Evolutionary conservation across 1,140 invertebrate species (phyloP).

Genomic region (Habropoda laboriosa): DNA sequence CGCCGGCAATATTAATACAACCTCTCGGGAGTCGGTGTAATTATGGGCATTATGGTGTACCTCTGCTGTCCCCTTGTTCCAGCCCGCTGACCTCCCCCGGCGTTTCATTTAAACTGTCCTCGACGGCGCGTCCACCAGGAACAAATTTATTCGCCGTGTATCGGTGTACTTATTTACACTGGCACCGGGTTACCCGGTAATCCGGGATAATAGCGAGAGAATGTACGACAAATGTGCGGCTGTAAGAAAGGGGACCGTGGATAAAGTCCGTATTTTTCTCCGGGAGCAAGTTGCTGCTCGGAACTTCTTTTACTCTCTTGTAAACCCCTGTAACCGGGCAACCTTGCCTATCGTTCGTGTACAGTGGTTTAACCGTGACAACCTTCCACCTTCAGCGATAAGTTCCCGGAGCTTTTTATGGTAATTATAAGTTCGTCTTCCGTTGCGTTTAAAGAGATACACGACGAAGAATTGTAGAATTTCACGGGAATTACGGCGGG

Average conservation of each 20-base stretch:
- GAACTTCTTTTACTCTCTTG: constrained; percentile 7
- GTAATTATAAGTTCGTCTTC: constrained; percentile 13
- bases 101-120: constrained; percentile 59
- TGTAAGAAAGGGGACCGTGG: constrained; percentile 48
- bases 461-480: too few species aligned
- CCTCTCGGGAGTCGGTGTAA: constrained; percentile 51
- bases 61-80: constrained; percentile 24
- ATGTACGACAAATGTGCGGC: constrained; percentile 47
- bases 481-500: not conserved
- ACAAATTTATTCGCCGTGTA: constrained; percentile 60
- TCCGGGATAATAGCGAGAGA: constrained; percentile 59
- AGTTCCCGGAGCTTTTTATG: not conserved
- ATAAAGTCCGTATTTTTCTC: constrained; percentile 44
- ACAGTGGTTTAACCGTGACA: not conserved
- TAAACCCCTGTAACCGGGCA: not conserved
- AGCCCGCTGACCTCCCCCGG: constrained; percentile 8
- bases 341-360: not conserved
- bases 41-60: constrained; percentile 43
- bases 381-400: not conserved
- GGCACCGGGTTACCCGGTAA: constrained; percentile 47
- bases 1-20: constrained; percentile 55
- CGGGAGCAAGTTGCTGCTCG: not conserved
- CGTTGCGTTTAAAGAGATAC: not conserved
- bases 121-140: constrained; percentile 41
- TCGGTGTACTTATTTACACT: constrained; percentile 55